Base-by-base conservation (phyloP, 2,888 invertebrate genomes). In the Cataglyphis rosenhaueri region DNA sequence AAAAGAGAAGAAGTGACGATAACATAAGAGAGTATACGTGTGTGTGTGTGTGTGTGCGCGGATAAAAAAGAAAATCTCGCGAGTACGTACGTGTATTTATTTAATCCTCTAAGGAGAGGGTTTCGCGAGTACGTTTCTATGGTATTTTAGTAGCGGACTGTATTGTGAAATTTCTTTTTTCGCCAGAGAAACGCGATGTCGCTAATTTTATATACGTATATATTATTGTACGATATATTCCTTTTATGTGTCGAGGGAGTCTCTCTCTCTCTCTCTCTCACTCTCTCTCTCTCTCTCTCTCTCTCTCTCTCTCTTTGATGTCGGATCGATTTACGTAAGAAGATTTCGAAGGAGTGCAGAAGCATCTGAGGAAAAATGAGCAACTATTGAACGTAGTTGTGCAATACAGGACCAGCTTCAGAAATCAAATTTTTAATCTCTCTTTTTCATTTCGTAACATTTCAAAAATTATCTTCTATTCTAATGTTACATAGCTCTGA, bases 131-230 rank as follows among this genome's bases (percentile, higher is more conserved):
- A 86, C 86, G 87, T 91, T 90, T 90, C 86, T 88, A 90, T 88
- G 84, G 87, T 89, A 91, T 90, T 91, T 91, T 89, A 91, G 86
- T 88, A 91, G 87, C 86, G 85, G 61, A 83, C 71, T 86, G 86
- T 79, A 85, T 83, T 82, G 48, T n/a, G 86, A 87, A 81, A 86
- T 89, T 89, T 84, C 78, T 88, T 86, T 87, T 88, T 88, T 83
- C 3, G 84, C 84, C 90, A 82, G 87, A 88, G 84, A 87, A 57
- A 76, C 82, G 84, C 83, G 84, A 87, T 78, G 85, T 91, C 85
- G 89, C 87, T 92, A 91, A 92, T 91, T 91, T 91, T 91, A 84
- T 91, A 91, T 87, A 86, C 85, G 76, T 82, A 75, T 75, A 61
- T 84, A 84, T 84, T 89, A 85, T 66, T 70, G 70, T 48, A 57